Evolutionary conservation across 2,113 vertebrate species (phyloP).

Genomic region (Thunnus thynnus): DNA sequence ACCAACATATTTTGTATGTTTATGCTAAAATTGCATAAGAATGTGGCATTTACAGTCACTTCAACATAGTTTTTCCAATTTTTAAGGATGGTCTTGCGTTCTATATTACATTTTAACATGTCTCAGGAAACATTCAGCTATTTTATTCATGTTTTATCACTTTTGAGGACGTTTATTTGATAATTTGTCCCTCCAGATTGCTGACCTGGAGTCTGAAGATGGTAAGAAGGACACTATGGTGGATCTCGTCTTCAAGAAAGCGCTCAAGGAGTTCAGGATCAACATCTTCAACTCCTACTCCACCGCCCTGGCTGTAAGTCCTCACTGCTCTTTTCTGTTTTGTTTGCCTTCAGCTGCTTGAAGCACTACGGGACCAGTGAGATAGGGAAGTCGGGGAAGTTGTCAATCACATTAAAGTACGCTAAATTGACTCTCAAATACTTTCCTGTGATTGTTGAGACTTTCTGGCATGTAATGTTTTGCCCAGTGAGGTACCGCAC

Average conservation of each 20-base stretch:
- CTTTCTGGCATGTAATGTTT: not conserved
- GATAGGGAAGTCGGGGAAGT: not conserved
- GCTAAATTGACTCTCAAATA: too few species aligned
- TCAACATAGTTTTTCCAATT: not conserved
- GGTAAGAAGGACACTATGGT: conserved; percentile 96
- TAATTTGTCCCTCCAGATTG: conserved; percentile 83
- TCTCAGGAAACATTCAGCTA: too few species aligned
- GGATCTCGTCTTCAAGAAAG: conserved; percentile 97
- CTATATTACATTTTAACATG: too few species aligned
- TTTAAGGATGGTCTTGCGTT: not conserved
- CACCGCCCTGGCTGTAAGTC: conserved; percentile 91
- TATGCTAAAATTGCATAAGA: too few species aligned
- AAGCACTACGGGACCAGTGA: not conserved
- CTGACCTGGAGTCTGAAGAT: conserved; percentile 93
- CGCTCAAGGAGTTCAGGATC: conserved; percentile 95
- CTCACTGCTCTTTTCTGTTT: not conserved
- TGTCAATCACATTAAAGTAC: too few species aligned
- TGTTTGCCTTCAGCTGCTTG: not conserved
- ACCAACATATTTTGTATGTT: too few species aligned
- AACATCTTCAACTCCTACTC: conserved; percentile 99
- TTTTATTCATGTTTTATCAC: too few species aligned
- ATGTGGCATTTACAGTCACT: too few species aligned
- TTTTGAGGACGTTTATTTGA: not conserved
- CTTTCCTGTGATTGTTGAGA: not conserved
- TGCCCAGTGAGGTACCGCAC: not conserved